Percentiles rank a stretch among this genome's conserved stretches.
phyloP scores from a whole-genome alignment of 2,888 invertebrate genomes.

The Agrochola circellaris region DNA sequence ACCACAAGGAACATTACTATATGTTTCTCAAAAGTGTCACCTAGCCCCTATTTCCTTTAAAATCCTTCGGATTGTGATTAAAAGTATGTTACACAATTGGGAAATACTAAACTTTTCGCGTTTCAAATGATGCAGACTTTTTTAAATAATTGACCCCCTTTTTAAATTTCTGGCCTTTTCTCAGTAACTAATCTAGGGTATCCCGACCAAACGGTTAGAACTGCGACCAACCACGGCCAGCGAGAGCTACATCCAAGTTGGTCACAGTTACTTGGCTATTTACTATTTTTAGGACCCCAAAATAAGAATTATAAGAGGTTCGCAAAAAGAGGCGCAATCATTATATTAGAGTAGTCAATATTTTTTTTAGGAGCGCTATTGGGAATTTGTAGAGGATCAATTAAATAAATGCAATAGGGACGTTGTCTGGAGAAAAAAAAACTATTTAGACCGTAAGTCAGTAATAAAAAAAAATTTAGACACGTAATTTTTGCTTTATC shows the following conservation, averaged over 20 bases:
- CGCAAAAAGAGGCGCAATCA: not conserved
- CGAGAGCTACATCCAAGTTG: not conserved
- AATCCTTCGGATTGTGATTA: not conserved
- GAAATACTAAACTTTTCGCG: not conserved
- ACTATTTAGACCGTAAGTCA: too few species aligned
- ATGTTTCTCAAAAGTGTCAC: not conserved
- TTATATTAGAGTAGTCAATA: not conserved
- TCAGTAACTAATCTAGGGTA: not conserved
- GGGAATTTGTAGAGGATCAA: not conserved
- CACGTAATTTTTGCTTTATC: too few species aligned
- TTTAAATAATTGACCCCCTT: not conserved
- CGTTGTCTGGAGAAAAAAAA: too few species aligned
- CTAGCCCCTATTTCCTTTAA: not conserved
- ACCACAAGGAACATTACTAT: not conserved
- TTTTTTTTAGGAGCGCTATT: not conserved
- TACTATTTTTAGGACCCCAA: not conserved
- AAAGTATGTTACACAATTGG: not conserved
- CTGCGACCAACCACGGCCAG: not conserved
- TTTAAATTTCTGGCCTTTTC: not conserved
- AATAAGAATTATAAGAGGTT: not conserved
- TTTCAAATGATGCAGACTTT: not conserved
- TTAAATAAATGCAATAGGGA: not conserved
- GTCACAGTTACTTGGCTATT: not conserved
- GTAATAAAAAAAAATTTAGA: too few species aligned
- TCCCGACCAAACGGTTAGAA: not conserved